phyloP scores from a whole-genome alignment of 2,113 vertebrate genomes.

The Suncus etruscus region DNA sequence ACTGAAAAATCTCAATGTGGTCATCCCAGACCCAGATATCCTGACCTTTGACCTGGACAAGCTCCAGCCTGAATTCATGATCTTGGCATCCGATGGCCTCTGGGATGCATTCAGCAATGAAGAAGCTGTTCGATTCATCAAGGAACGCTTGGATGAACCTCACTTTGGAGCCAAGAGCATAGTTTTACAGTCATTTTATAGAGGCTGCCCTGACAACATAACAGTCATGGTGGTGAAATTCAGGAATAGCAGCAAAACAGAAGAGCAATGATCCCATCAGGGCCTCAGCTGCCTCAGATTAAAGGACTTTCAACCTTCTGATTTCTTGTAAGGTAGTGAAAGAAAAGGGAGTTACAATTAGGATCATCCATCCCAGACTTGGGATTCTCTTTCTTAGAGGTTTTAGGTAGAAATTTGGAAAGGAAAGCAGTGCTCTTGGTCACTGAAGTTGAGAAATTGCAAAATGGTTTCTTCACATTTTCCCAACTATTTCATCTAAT shows the following conservation, averaged over 20 bases:
- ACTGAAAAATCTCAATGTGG: conserved; percentile 97
- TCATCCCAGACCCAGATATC: conserved; percentile 96
- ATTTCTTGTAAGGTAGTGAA: conserved; percentile 75
- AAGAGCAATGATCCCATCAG: conserved; percentile 88
- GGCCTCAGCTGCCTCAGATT: conserved; percentile 63
- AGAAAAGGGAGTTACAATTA: conserved; percentile 78
- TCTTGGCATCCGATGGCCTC: conserved; percentile 97
- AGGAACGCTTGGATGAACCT: conserved; percentile 96
- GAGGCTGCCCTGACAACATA: conserved; percentile 98
- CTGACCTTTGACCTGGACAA: conserved; percentile 97
- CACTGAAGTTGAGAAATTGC: conserved; percentile 41
- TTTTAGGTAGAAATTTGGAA: conserved; percentile 51
- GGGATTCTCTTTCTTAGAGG: conserved; percentile 34
- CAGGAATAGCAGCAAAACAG: conserved; percentile 92
- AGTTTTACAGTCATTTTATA: conserved; percentile 98
- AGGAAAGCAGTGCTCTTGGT: conserved; percentile 74
- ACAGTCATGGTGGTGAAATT: conserved; percentile 99
- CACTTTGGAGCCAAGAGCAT: conserved; percentile 99
- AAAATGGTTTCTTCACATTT: conserved; percentile 47
- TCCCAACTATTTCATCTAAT: conserved; percentile 45
- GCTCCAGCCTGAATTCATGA: conserved; percentile 98
- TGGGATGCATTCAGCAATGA: conserved; percentile 99
- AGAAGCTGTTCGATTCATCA: conserved; percentile 97
- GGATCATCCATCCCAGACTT: conserved; percentile 53
- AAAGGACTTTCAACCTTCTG: conserved; percentile 79